Conservation (phyloP, 2,113 vertebrate species). For the Eublepharis macularius region DNA sequence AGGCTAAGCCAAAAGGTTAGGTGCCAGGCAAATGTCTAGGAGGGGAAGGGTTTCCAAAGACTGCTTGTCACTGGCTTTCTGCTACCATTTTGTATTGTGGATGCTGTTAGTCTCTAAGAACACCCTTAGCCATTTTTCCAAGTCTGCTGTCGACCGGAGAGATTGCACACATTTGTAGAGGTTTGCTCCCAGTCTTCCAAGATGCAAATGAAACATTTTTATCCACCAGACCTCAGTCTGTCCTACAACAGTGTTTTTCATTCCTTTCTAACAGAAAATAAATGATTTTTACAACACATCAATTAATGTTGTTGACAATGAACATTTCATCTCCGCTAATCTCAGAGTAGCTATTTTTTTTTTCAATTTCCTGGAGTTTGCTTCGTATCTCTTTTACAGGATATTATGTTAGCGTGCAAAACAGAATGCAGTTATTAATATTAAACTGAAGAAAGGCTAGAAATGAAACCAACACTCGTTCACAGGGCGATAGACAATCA, state of each 20-base stretch:
- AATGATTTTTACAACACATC: neutral
- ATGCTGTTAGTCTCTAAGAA: too few species aligned
- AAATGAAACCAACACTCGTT: slow-evolving; percentile 22
- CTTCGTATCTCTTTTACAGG: slow-evolving; percentile 50
- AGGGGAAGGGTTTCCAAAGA: too few species aligned
- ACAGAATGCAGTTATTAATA: slow-evolving; percentile 49
- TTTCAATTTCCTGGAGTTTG: slow-evolving; percentile 58
- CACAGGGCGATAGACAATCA: neutral
- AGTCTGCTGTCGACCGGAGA: neutral
- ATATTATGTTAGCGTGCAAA: slow-evolving; percentile 65
- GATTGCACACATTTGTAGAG: neutral
- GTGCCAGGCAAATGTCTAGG: too few species aligned
- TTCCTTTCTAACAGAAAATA: neutral
- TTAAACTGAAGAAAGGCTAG: slow-evolving; percentile 47
- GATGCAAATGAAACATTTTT: neutral
- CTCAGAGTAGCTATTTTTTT: slow-evolving; percentile 43
- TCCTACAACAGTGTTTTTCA: neutral
- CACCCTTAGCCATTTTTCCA: neutral
- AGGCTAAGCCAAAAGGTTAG: too few species aligned
- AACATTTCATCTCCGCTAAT: slow-evolving; percentile 44
- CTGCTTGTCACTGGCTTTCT: too few species aligned
- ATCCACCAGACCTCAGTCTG: neutral
- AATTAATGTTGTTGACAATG: slow-evolving; percentile 2
- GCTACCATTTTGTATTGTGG: too few species aligned
- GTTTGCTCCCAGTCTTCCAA: neutral